Evolutionary conservation across 35 echinoderm and acorn worm species (phyloP).

Genomic region (Acanthaster planci): DNA sequence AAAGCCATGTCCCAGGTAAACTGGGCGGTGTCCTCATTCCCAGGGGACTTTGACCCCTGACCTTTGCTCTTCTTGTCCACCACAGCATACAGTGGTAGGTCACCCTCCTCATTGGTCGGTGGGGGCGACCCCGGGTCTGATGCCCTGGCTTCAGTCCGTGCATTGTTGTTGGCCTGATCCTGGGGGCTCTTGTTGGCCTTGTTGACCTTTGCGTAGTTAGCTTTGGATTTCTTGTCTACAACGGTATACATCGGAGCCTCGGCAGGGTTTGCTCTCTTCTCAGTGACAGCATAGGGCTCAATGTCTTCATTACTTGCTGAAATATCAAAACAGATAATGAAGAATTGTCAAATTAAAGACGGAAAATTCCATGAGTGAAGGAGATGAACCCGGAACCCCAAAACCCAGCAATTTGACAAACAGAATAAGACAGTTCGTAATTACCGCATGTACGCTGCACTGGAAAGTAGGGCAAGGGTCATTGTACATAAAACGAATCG

Average conservation of each 20-base stretch:
- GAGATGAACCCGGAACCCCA: too few species aligned
- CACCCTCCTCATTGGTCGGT: neutral
- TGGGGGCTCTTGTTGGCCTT: neutral
- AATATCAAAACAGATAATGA: too few species aligned
- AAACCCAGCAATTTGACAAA: too few species aligned
- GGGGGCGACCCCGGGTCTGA: neutral
- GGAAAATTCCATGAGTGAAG: too few species aligned
- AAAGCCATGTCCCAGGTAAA: neutral
- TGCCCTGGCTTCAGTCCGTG: neutral
- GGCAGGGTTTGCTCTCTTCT: neutral
- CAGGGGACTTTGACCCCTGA: neutral
- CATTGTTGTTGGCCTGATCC: conserved; percentile 11
- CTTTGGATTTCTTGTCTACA: neutral
- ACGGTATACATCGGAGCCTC: neutral
- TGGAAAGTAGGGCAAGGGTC: too few species aligned
- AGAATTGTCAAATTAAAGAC: too few species aligned
- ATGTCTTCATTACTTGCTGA: neutral
- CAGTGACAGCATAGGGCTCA: conserved; percentile 8
- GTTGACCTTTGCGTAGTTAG: neutral
- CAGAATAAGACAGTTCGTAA: too few species aligned
- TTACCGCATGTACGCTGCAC: too few species aligned
- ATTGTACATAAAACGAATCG: too few species aligned
- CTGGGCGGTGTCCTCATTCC: neutral
- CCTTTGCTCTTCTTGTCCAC: conserved; percentile 1
- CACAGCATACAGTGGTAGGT: neutral